Base-by-base conservation (phyloP, 2,888 invertebrate species). In the Ligdia adustata region DNA sequence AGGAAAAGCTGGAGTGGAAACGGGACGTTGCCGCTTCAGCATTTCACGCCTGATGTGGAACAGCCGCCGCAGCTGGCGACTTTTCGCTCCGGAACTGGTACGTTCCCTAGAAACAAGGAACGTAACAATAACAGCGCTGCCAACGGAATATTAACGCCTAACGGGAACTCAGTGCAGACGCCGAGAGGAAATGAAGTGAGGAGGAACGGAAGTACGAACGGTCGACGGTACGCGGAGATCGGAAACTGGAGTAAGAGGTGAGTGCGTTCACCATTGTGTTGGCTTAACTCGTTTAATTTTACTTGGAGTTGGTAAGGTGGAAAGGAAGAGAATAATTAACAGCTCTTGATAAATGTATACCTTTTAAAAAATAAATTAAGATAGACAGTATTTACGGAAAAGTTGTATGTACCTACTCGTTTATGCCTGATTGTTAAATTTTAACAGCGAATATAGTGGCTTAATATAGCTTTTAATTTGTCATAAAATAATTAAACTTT, bases 201-300 rank as follows among this genome's bases (percentile, higher is more conserved):
- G 63, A 87, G 89, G 73, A 86, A 82, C 82, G 88, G 86, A 79
- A 84, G 85, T 66, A 71, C 82, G 55, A 89, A 89, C 79, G 91
- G 91, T 66, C 84, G 91, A 56, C 88, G 91, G 55, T 92, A 92
- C 77, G 92, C 92, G 38, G 92, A 92, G 79, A 91, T 92, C 72
- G 91, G 91, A 75, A 90, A 91, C 82, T 91, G 91, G 91, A 90
- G 80, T 75, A 90, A 90, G 81, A 90, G 90, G 90, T 90, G 64
- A 84, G 88, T 79, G 45, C 64, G 51, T 55, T 51, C 55, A 53
- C 55, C 45, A 52, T 60, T 61, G 58, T 57, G 59, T 56, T 52
- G 34, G 57, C 53, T 58, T 62, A 62, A 48, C 60, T 62, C 57
- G 52, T 59, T 55, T 52, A 48, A 54, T 57, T 53, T 54, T 44